Evolutionary conservation across 2,113 vertebrate genomes (phyloP).

Genomic region (Sterna hirundo): DNA sequence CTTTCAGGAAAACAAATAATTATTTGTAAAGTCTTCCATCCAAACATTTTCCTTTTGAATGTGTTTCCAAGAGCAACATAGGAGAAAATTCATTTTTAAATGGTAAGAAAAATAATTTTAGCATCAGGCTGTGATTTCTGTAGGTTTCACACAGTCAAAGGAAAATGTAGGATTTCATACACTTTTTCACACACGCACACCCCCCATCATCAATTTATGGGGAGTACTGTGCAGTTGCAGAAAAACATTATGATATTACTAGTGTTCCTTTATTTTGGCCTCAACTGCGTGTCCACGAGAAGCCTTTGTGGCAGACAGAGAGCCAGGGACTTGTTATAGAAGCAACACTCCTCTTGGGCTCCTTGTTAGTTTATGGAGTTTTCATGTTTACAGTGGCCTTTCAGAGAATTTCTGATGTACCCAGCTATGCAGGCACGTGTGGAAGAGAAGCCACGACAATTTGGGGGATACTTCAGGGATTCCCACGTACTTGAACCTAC

Average conservation of each 20-base stretch:
- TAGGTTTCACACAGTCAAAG: not conserved
- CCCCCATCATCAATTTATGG: not conserved
- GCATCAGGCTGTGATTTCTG: not conserved
- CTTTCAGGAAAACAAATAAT: slow-evolving; percentile 65
- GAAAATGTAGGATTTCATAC: not conserved
- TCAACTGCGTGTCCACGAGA: not conserved
- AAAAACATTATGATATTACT: not conserved
- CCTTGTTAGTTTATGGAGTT: not conserved
- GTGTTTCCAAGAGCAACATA: not conserved
- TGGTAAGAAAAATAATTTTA: not conserved
- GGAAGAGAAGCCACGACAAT: not conserved
- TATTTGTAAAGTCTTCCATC: slow-evolving; percentile 45
- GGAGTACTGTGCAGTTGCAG: not conserved
- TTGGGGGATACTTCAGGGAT: not conserved
- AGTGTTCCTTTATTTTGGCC: not conserved
- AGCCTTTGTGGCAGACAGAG: not conserved
- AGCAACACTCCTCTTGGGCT: fast-evolving
- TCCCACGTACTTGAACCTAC: not conserved
- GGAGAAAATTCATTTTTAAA: not conserved
- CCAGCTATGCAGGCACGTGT: too few species aligned
- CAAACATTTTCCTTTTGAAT: slow-evolving; percentile 49
- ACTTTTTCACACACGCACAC: not conserved
- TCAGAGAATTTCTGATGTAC: not conserved
- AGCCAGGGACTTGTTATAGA: not conserved
- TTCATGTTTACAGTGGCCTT: fast-evolving